Evolutionary conservation across 2,888 invertebrate genomes (phyloP).

Genomic region (Opisthograptis luteolata): DNA sequence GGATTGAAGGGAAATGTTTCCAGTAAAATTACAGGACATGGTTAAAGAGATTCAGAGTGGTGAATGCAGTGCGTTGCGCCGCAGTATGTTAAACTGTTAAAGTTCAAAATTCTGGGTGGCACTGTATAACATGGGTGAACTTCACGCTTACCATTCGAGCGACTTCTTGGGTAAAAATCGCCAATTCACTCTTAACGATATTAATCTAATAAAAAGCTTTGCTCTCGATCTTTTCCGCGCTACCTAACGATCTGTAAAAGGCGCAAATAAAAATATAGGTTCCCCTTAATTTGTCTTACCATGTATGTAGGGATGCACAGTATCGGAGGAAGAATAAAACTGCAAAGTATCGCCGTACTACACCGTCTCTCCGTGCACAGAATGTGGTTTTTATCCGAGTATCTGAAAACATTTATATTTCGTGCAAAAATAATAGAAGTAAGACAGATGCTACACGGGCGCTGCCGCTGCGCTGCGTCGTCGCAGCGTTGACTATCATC

Average conservation of each 20-base stretch:
- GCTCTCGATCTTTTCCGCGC: not conserved
- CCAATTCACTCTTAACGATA: slow-evolving; percentile 23
- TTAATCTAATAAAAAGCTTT: slow-evolving; percentile 30
- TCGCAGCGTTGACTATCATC: too few relatives aligned
- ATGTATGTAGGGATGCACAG: slow-evolving; percentile 94
- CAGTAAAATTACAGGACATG: too few relatives aligned
- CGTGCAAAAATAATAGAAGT: not conserved
- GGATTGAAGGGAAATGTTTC: too few relatives aligned
- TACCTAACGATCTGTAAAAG: slow-evolving; percentile 22
- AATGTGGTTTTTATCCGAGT: slow-evolving; percentile 89
- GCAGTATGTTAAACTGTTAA: too few relatives aligned
- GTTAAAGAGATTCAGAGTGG: too few relatives aligned
- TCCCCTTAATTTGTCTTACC: slow-evolving; percentile 55
- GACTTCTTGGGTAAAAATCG: not conserved
- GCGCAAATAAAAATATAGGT: not conserved
- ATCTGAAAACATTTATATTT: slow-evolving; percentile 85
- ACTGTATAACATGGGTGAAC: too few relatives aligned
- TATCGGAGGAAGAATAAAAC: slow-evolving; percentile 90
- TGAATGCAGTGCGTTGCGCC: too few relatives aligned
- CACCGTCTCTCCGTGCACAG: slow-evolving; percentile 92
- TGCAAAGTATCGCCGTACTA: slow-evolving; percentile 88
- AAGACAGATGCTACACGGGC: too few relatives aligned
- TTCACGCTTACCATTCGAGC: too few relatives aligned
- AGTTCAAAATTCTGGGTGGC: too few relatives aligned
- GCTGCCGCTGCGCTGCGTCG: too few relatives aligned